phyloP scores from a whole-genome alignment of 2,888 invertebrate genomes.

The Cecidostiba fungosa region DNA sequence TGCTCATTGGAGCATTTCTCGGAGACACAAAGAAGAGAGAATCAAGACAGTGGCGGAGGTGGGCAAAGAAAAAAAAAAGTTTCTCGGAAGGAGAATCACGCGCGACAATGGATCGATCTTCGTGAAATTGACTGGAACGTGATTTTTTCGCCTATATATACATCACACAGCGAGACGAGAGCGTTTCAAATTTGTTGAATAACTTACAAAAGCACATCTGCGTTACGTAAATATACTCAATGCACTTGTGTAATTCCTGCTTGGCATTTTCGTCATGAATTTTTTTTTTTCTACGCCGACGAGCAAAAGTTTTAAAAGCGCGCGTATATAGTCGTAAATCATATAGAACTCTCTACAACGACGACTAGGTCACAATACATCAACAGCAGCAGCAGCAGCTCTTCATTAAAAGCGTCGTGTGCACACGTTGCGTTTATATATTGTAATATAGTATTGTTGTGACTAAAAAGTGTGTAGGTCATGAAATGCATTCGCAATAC shows the following conservation, averaged over 20 bases:
- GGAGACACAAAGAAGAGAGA: background rate
- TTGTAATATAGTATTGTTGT: constrained; percentile 18
- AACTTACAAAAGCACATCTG: background rate
- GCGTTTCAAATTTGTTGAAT: background rate
- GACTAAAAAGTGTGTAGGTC: constrained; percentile 69
- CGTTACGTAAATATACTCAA: background rate
- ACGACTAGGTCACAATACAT: constrained; percentile 17
- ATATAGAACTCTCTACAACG: background rate
- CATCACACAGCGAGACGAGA: background rate
- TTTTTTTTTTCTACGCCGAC: background rate
- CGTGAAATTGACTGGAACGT: background rate
- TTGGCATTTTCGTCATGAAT: background rate
- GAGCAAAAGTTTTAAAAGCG: background rate
- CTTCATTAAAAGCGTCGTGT: constrained; percentile 32
- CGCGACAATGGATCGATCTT: background rate
- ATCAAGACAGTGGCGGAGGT: background rate
- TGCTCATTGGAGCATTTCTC: background rate
- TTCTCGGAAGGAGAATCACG: constrained; percentile 2
- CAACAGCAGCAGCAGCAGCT: background rate
- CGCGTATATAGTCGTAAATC: constrained; percentile 24
- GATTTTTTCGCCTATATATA: background rate
- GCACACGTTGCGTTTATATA: background rate
- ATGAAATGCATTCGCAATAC: constrained; percentile 52
- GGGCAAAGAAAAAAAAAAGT: too few species aligned
- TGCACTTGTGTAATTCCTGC: background rate